phyloP scores from a whole-genome alignment of 1,140 invertebrate species.

The Zaprionus davidi region DNA sequence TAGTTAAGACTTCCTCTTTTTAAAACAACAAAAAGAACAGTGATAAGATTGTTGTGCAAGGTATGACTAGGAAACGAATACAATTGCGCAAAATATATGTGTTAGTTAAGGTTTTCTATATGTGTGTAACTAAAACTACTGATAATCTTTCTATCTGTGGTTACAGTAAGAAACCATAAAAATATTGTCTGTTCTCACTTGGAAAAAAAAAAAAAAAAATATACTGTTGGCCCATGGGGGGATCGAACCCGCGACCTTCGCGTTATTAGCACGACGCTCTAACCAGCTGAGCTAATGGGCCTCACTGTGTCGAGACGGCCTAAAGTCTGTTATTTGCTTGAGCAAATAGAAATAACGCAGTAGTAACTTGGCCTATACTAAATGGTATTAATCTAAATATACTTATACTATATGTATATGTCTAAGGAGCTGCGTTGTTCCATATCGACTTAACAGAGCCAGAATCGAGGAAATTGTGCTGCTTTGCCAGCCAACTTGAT shows the following conservation, averaged over 20 bases:
- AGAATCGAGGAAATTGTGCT: slow-evolving; percentile 3
- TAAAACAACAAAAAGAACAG: not conserved
- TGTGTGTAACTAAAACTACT: not conserved
- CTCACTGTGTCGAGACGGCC: not conserved
- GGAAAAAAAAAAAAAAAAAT: slow-evolving; percentile 10
- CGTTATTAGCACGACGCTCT: slow-evolving; percentile 86
- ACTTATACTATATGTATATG: not conserved
- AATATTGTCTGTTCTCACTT: not conserved
- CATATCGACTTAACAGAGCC: slow-evolving; percentile 16
- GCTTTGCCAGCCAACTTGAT: slow-evolving; percentile 3
- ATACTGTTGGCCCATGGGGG: slow-evolving; percentile 78
- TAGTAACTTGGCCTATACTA: not conserved
- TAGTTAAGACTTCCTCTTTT: not conserved
- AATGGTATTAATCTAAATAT: slow-evolving; percentile 8
- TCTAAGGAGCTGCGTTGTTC: not conserved
- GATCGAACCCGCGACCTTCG: slow-evolving; percentile 87
- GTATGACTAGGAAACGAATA: not conserved
- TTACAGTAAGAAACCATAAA: not conserved
- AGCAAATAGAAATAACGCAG: not conserved
- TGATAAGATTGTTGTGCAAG: slow-evolving; percentile 13
- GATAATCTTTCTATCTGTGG: not conserved
- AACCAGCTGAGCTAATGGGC: slow-evolving; percentile 86
- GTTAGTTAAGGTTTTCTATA: not conserved
- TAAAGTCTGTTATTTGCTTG: not conserved
- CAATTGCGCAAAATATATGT: not conserved